A percentile compares a stretch with the other conserved stretches of the same genome.
These are phyloP conservation scores for Microtus richardsoni DNA, from an alignment of 2,113 vertebrate species.

Conservation along the genomic window DNA sequence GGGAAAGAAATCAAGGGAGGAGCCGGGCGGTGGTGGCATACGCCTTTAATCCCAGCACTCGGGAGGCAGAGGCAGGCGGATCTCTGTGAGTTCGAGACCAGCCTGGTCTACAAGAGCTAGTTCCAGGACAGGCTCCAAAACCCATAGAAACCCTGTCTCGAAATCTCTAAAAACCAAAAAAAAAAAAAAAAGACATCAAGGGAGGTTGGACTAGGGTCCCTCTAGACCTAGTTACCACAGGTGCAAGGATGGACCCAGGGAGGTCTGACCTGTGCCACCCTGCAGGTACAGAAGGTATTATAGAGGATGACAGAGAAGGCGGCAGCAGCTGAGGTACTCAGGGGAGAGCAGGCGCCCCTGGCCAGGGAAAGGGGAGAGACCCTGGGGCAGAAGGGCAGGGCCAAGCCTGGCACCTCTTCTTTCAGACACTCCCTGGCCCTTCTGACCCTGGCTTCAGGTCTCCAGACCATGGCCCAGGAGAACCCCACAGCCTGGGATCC, in stretches of 20 bases:
- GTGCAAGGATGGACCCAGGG: neutral
- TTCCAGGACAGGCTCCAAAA: too few relatives aligned
- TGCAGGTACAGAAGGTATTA: constrained; percentile 82
- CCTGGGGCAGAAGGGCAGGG: too few relatives aligned
- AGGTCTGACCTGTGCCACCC: neutral
- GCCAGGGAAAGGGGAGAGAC: constrained; percentile 75
- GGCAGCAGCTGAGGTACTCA: constrained; percentile 91
- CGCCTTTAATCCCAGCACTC: too few relatives aligned
- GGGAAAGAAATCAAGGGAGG: neutral
- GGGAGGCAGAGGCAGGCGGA: too few relatives aligned
- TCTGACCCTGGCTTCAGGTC: constrained; percentile 85
- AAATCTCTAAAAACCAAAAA: too few relatives aligned
- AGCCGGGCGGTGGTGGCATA: too few relatives aligned
- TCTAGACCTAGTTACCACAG: neutral
- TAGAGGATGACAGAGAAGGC: constrained; percentile 94
- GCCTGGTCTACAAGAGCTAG: too few relatives aligned
- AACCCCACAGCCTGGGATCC: constrained; percentile 78
- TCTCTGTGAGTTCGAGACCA: too few relatives aligned
- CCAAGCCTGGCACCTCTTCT: neutral
- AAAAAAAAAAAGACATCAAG: too few relatives aligned
- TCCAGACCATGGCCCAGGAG: constrained; percentile 82
- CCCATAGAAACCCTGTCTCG: too few relatives aligned
- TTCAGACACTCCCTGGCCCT: constrained; percentile 92
- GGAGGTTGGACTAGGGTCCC: too few relatives aligned
- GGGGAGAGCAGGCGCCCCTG: constrained; percentile 80